A percentile compares a stretch with the other conserved stretches of the same genome.
phyloP scores from a whole-genome alignment of 2,113 vertebrate genomes.

The Daphoenositta chrysoptera region DNA sequence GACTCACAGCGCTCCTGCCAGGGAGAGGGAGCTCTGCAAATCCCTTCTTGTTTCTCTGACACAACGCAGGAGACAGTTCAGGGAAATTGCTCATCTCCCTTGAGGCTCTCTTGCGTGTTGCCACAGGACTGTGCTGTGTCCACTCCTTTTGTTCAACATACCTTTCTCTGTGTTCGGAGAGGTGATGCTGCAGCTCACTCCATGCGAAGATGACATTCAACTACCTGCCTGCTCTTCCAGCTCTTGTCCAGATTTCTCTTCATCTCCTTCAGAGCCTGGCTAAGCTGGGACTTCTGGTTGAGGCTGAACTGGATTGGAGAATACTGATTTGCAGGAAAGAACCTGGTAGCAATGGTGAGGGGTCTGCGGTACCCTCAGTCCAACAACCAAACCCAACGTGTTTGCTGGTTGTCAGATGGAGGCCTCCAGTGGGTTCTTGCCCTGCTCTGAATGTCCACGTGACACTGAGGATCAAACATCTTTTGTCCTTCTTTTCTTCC shows the following conservation, averaged over 20 bases:
- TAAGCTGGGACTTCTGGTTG: background rate
- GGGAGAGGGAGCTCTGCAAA: conserved; percentile 1
- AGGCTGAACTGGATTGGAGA: background rate
- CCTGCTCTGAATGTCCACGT: background rate
- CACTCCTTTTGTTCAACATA: background rate
- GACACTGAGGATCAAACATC: background rate
- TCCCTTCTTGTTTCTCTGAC: conserved; percentile 27
- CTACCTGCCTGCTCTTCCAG: background rate
- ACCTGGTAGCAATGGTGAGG: background rate
- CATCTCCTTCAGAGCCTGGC: background rate
- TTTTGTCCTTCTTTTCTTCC: background rate
- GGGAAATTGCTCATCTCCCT: conserved; percentile 50
- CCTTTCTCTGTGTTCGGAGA: background rate
- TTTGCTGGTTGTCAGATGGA: background rate
- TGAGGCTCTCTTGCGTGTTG: conserved; percentile 1
- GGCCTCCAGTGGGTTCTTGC: background rate
- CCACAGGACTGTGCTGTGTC: conserved; percentile 13
- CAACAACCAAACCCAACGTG: background rate
- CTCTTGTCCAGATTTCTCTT: background rate
- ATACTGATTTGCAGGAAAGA: background rate
- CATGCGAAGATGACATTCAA: accelerated
- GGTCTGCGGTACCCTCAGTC: background rate
- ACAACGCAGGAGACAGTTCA: background rate
- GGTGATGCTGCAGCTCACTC: background rate
- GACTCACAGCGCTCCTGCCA: background rate